These are phyloP conservation scores for Melikaiella ostensackeni DNA, from an alignment of 2,888 invertebrate species.

Conservation along the genomic window DNA sequence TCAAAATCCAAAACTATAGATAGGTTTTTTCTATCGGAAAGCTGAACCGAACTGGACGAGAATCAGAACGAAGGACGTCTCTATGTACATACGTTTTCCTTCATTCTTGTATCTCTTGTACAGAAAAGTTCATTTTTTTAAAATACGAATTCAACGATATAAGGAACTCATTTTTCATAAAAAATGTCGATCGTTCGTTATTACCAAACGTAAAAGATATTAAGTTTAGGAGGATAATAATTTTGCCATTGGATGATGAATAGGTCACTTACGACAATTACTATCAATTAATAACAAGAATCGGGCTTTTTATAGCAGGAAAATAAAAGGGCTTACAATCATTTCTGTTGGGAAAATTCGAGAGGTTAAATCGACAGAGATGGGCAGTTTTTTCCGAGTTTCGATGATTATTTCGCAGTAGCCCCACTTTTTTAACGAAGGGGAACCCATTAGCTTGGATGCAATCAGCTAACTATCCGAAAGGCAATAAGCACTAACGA, in stretches of 20 bases:
- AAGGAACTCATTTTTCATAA: too few species aligned
- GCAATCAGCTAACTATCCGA: conserved; percentile 58
- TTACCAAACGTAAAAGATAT: neutral
- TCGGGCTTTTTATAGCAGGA: neutral
- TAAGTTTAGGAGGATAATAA: conserved; percentile 13
- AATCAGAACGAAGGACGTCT: too few species aligned
- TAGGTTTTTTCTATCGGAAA: too few species aligned
- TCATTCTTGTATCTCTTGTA: too few species aligned
- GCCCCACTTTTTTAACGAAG: conserved; percentile 54
- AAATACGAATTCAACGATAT: too few species aligned
- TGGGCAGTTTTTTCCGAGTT: conserved; percentile 13
- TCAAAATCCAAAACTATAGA: too few species aligned
- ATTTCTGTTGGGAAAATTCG: neutral
- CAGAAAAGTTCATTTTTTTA: too few species aligned
- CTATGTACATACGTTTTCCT: too few species aligned
- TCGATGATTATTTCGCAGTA: conserved; percentile 46
- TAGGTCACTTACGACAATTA: neutral
- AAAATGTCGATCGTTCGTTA: too few species aligned
- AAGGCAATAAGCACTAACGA: conserved; percentile 51
- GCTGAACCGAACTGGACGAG: too few species aligned
- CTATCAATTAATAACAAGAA: neutral
- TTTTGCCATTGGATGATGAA: conserved; percentile 6
- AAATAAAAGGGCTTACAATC: neutral
- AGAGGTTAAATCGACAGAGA: conserved; percentile 11
- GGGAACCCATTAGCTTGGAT: conserved; percentile 54